Percentiles rank a stretch among this genome's conserved stretches.
Evolutionary conservation across 2,888 invertebrate species (phyloP).

Genomic region (Phlogophora meticulosa): DNA sequence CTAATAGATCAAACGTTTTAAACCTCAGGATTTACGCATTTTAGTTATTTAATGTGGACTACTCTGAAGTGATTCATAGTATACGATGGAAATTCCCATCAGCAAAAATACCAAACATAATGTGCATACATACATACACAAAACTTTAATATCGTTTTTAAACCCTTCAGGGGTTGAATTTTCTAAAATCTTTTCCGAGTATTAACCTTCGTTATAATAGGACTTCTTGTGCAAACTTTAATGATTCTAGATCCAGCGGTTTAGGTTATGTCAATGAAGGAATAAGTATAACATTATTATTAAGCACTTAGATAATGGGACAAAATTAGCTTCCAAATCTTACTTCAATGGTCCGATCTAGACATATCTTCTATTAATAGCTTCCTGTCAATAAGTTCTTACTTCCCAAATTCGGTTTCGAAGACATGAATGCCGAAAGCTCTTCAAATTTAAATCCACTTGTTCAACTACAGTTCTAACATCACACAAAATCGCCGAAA

Average conservation of each 20-base stretch:
- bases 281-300: no score
- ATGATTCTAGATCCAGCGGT: no score
- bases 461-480: constrained; percentile 42
- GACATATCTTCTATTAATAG: neutral
- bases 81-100: no score
- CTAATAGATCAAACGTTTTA: constrained; percentile 35
- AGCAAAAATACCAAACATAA: no score
- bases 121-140: no score
- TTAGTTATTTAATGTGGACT: neutral
- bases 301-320: neutral
- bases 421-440: constrained; percentile 15
- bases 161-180: no score
- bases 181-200: no score
- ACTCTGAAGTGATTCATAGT: no score
- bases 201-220: no score
- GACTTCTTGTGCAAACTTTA: no score
- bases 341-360: neutral
- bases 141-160: no score
- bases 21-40: neutral
- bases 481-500: constrained; percentile 45
- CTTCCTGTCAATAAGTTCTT: neutral
- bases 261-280: no score
- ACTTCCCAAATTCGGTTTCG: constrained; percentile 1
- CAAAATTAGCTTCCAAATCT: neutral
- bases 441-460: constrained; percentile 24